Evolutionary conservation across 2,113 vertebrate species (phyloP).

Genomic region (Brachirus orientalis): DNA sequence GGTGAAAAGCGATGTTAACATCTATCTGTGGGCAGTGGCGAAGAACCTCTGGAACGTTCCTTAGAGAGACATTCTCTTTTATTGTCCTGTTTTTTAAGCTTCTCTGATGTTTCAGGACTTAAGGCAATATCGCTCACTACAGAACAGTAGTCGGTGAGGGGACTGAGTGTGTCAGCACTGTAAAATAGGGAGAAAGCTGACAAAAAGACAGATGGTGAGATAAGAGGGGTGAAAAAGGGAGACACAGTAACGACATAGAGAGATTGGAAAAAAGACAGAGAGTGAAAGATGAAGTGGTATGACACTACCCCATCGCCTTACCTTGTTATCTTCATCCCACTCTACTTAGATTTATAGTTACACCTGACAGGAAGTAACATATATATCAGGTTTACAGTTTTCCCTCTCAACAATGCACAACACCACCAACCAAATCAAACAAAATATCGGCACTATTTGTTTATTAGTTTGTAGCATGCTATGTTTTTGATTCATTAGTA

Average conservation of each 20-base stretch:
- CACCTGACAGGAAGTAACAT: slow-evolving; percentile 42
- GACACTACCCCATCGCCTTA: slow-evolving; percentile 48
- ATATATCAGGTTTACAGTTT: slow-evolving; percentile 28
- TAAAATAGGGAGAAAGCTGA: slow-evolving; percentile 46
- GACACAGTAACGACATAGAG: slow-evolving; percentile 58
- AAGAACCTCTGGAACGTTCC: slow-evolving; percentile 52
- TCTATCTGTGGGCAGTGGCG: slow-evolving; percentile 56
- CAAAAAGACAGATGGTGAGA: slow-evolving; percentile 67
- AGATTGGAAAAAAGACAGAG: slow-evolving; percentile 36
- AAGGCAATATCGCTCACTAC: slow-evolving; percentile 56
- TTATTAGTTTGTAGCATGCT: slow-evolving; percentile 28
- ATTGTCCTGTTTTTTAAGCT: slow-evolving; percentile 61
- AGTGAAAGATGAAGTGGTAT: slow-evolving; percentile 44
- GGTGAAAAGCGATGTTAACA: slow-evolving; percentile 62
- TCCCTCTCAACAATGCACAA: slow-evolving; percentile 9
- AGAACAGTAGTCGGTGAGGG: slow-evolving; percentile 30
- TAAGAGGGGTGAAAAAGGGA: slow-evolving; percentile 50
- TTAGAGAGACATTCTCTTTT: slow-evolving; percentile 63
- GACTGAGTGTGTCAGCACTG: slow-evolving; percentile 42
- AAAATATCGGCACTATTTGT: slow-evolving; percentile 7
- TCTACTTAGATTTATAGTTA: slow-evolving; percentile 45
- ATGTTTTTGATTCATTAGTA: slow-evolving; percentile 27
- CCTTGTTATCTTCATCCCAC: slow-evolving; percentile 64
- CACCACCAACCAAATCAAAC: slow-evolving; percentile 19
- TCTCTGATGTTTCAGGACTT: slow-evolving; percentile 52